Evolutionary conservation across 1,140 invertebrate genomes (phyloP).

Genomic region (Eubasilissa regina): DNA sequence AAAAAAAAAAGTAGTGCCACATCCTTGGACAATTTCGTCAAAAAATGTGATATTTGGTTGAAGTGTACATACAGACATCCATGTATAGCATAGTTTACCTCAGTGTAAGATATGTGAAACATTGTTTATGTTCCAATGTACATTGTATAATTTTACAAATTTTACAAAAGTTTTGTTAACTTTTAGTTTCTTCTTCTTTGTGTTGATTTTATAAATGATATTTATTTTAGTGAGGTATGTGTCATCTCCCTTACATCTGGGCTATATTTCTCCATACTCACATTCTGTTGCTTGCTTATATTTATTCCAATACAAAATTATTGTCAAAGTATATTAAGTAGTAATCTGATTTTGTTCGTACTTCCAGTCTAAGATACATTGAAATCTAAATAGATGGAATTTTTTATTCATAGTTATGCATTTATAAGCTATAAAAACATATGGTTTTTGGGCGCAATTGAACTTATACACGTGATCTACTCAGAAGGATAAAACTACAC

Average conservation of each 20-base stretch:
- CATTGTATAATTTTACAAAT: conserved; percentile 12
- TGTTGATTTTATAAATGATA: conserved; percentile 37
- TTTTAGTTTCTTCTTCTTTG: conserved; percentile 18
- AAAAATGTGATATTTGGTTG: conserved; percentile 51
- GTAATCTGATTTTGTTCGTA: no score
- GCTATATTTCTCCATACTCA: neutral
- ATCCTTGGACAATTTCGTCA: conserved; percentile 37
- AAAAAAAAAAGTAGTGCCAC: conserved; percentile 19
- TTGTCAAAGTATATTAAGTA: no score
- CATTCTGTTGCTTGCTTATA: conserved; percentile 21
- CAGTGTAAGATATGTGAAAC: conserved; percentile 16
- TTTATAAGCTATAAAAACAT: no score
- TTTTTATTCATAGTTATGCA: no score
- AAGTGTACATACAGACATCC: conserved; percentile 26
- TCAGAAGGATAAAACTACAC: no score
- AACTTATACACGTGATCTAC: no score
- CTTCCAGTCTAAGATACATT: no score
- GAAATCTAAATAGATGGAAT: no score
- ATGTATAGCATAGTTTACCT: conserved; percentile 19
- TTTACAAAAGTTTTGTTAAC: conserved; percentile 19
- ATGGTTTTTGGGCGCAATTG: no score
- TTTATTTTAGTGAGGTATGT: conserved; percentile 7
- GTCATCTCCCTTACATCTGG: neutral
- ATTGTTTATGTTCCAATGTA: conserved; percentile 15
- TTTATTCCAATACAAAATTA: no score